phyloP scores from a whole-genome alignment of 2,797 vertebrate species.

The Schizopygopsis pylzovi region DNA sequence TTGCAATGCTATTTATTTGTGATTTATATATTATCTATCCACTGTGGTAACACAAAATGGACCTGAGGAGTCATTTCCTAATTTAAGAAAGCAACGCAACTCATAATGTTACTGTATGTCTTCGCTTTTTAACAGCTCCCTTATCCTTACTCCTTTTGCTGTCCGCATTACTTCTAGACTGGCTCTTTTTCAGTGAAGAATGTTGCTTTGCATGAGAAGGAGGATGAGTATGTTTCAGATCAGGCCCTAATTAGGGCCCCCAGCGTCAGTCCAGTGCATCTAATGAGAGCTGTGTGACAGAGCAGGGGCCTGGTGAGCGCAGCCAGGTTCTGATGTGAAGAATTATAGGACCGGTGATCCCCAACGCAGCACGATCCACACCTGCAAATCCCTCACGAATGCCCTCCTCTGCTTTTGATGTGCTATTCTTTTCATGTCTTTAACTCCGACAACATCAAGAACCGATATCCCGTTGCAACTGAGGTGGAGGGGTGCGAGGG shows the following conservation, averaged over 20 bases:
- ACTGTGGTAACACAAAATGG: not conserved
- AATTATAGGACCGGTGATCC: conserved; percentile 64
- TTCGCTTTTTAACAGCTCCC: conserved; percentile 4
- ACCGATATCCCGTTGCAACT: conserved; percentile 76
- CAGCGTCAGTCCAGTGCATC: conserved; percentile 69
- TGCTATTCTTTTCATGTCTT: conserved; percentile 84
- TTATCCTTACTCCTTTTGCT: conserved; percentile 3
- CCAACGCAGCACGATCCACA: conserved; percentile 70
- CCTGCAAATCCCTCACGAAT: conserved; percentile 80
- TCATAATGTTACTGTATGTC: conserved; percentile 22
- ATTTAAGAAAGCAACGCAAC: conserved; percentile 19
- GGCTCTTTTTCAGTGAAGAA: conserved; percentile 28
- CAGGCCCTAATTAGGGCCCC: conserved; percentile 78
- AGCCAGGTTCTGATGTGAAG: conserved; percentile 36
- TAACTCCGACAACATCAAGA: conserved; percentile 71
- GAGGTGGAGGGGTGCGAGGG: conserved; percentile 69
- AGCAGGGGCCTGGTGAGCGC: conserved; percentile 61
- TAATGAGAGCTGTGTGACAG: conserved; percentile 79
- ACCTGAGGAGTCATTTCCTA: not conserved
- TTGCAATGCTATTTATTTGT: not conserved
- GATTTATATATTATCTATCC: not conserved
- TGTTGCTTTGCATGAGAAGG: conserved; percentile 56
- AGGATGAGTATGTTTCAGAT: conserved; percentile 73
- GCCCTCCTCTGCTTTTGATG: conserved; percentile 82
- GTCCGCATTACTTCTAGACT: conserved; percentile 18